Evolutionary conservation across 1,140 invertebrate species (phyloP).

Genomic region (Aphaenogaster ashmeadi): DNA sequence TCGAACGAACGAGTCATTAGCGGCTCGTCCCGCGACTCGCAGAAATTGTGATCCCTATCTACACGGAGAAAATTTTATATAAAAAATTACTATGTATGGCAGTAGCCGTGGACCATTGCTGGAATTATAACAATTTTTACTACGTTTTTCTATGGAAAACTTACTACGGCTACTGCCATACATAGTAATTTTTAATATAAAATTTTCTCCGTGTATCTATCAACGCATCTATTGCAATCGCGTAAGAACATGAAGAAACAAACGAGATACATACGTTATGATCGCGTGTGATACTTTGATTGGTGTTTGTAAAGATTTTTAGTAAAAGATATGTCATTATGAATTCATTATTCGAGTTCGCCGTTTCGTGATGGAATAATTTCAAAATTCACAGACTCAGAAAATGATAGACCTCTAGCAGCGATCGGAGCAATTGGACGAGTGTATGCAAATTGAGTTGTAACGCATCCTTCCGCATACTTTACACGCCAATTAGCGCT

Average conservation of each 20-base stretch:
- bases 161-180: too few relatives aligned
- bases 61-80: too few relatives aligned
- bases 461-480: not conserved
- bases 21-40: not conserved
- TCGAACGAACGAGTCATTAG: slow-evolving; percentile 9
- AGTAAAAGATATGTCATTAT: not conserved
- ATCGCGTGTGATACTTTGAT: not conserved
- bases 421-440: not conserved
- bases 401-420: not conserved
- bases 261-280: not conserved
- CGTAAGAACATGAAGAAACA: not conserved
- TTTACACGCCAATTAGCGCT: slow-evolving; percentile 33
- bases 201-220: not conserved
- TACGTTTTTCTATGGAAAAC: too few relatives aligned
- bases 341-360: not conserved
- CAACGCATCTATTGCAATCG: not conserved
- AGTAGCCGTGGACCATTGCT: too few relatives aligned
- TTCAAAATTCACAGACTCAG: not conserved
- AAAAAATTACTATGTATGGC: too few relatives aligned
- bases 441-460: slow-evolving; percentile 14
- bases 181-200: too few relatives aligned
- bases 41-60: not conserved
- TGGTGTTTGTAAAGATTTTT: not conserved
- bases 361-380: not conserved
- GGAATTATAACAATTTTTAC: too few relatives aligned